Evolutionary conservation across 2,797 vertebrate species (phyloP).

Genomic region (Pseudochaenichthys georgianus): DNA sequence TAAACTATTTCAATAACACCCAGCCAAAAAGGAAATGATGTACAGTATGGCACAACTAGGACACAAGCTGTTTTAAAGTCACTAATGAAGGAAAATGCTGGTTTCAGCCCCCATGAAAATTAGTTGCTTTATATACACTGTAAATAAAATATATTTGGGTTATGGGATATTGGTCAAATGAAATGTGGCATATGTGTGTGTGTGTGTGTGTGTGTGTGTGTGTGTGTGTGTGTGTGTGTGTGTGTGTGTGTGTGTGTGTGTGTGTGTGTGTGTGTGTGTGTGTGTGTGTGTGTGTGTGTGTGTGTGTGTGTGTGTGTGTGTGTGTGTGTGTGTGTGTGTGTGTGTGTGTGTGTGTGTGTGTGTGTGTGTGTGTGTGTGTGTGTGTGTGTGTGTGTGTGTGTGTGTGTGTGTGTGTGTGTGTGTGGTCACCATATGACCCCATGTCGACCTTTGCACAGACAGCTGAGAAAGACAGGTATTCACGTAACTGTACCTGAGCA

Average conservation of each 20-base stretch:
- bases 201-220: no score
- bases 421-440: constrained; percentile 63
- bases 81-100: not conserved
- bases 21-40: no score
- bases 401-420: constrained; percentile 7
- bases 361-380: no score
- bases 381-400: no score
- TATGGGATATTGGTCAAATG: not conserved
- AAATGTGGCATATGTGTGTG: constrained; percentile 24
- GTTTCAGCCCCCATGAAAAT: not conserved
- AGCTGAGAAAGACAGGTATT: constrained; percentile 60
- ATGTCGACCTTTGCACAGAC: constrained; percentile 61
- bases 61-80: not conserved
- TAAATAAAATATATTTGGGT: not conserved
- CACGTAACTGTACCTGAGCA: constrained; percentile 75
- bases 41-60: no score
- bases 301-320: constrained; percentile 49
- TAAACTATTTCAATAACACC: no score
- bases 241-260: no score
- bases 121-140: not conserved
- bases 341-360: constrained; percentile 44
- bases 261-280: not conserved
- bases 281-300: not conserved
- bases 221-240: no score
- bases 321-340: constrained; percentile 40